These are phyloP conservation scores for Sandelia bainsii DNA, from an alignment of 2,797 vertebrate species.

Conservation along the genomic window DNA sequence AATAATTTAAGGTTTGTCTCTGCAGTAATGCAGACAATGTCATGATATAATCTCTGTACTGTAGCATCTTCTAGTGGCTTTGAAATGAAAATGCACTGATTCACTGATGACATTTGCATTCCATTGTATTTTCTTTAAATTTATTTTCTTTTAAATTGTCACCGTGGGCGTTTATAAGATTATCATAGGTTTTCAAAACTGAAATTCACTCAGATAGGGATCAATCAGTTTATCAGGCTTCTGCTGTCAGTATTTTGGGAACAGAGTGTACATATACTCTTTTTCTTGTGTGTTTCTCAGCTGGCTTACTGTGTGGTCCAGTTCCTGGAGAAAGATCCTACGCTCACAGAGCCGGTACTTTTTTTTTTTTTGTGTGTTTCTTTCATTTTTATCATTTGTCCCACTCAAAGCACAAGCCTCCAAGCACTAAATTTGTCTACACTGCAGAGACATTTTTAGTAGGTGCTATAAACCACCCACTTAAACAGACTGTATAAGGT, in stretches of 20 bases:
- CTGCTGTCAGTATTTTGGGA: conserved; percentile 6
- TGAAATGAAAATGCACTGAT: conserved; percentile 17
- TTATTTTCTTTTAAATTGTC: too few species aligned
- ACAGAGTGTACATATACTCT: conserved; percentile 9
- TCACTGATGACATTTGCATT: background rate
- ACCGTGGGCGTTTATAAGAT: background rate
- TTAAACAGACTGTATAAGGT: conserved; percentile 7
- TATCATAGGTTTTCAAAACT: background rate
- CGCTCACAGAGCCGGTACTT: conserved; percentile 94
- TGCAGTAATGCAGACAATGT: background rate
- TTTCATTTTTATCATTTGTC: conserved; percentile 28
- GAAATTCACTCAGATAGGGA: background rate
- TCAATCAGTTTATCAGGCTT: background rate
- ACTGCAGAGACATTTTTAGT: conserved; percentile 40
- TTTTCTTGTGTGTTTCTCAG: conserved; percentile 81
- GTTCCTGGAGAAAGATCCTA: conserved; percentile 98
- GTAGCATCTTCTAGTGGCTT: conserved; percentile 64
- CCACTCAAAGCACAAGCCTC: conserved; percentile 50
- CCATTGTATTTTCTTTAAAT: background rate
- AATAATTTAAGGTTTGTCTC: background rate
- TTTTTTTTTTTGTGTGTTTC: too few species aligned
- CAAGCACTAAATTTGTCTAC: conserved; percentile 55
- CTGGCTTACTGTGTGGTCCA: conserved; percentile 99
- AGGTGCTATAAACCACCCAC: conserved; percentile 47
- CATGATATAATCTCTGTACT: conserved; percentile 18